Percentiles rank a stretch among this genome's conserved stretches.
These are phyloP conservation scores for Trachops cirrhosus DNA, from an alignment of 2,797 vertebrate genomes.

Conservation along the genomic window DNA sequence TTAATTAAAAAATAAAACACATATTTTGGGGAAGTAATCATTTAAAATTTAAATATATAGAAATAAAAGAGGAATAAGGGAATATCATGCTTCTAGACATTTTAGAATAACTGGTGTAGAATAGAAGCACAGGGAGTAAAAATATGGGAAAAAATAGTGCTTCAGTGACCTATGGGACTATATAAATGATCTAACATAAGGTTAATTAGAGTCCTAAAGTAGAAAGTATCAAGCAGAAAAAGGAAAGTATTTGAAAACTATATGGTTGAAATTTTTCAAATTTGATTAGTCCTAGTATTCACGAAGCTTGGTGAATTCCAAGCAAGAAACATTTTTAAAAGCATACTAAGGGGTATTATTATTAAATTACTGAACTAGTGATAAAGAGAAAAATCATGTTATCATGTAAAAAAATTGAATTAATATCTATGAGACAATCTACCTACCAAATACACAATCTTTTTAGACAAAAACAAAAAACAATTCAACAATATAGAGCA, in stretches of 20 bases:
- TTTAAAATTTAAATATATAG: background rate
- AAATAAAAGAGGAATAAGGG: background rate
- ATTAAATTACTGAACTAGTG: background rate
- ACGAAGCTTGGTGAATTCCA: background rate
- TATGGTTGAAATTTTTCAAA: background rate
- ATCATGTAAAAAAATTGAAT: background rate
- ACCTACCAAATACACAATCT: background rate
- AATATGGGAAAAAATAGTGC: background rate
- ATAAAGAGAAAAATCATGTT: background rate
- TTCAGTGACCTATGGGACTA: background rate
- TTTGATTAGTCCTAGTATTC: background rate
- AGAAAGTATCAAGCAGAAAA: background rate
- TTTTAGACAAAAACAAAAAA: background rate
- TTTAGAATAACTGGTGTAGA: background rate
- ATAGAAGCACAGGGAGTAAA: background rate
- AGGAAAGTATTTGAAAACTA: background rate
- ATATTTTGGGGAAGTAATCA: background rate
- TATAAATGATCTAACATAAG: background rate
- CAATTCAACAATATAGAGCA: background rate
- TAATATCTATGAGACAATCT: background rate
- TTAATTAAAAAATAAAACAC: background rate
- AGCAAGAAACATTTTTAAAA: background rate
- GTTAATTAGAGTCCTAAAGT: background rate
- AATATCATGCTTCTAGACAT: background rate
- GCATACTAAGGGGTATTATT: background rate